These are phyloP conservation scores for Rhagonycha lutea DNA, from an alignment of 2,888 invertebrate species.

Conservation along the genomic window DNA sequence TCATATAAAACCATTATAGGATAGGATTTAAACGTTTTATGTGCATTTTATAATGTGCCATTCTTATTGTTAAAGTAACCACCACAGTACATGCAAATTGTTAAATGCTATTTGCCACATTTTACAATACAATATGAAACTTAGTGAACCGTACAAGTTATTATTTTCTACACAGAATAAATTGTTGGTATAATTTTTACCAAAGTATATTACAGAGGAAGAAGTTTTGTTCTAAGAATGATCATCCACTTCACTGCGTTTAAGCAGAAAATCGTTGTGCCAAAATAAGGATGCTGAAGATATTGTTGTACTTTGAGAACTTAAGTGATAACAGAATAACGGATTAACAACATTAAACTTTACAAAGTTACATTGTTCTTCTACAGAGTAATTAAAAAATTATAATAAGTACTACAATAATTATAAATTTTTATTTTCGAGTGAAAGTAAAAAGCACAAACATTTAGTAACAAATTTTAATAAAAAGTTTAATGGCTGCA, in stretches of 20 bases:
- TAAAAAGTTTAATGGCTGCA: not conserved
- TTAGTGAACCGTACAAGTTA: no score
- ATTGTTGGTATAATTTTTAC: not conserved
- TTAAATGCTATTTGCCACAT: not conserved
- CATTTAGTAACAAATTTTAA: not conserved
- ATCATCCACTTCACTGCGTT: not conserved
- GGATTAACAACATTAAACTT: not conserved
- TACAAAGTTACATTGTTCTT: not conserved
- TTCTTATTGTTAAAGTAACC: not conserved
- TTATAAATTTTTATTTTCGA: not conserved
- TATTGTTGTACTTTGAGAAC: not conserved
- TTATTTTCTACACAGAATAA: not conserved
- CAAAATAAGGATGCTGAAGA: not conserved
- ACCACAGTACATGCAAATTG: not conserved
- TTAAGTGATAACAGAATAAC: not conserved
- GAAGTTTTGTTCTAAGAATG: not conserved
- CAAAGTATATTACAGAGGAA: not conserved
- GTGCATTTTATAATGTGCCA: not conserved
- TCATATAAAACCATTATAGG: constrained; percentile 8
- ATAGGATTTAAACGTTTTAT: constrained; percentile 1
- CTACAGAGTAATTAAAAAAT: not conserved
- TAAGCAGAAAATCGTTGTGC: not conserved
- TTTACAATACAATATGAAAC: not conserved
- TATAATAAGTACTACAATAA: not conserved
- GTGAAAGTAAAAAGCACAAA: not conserved